Base-by-base conservation (phyloP, 2,888 invertebrate species). In the Clunio marinus region DNA sequence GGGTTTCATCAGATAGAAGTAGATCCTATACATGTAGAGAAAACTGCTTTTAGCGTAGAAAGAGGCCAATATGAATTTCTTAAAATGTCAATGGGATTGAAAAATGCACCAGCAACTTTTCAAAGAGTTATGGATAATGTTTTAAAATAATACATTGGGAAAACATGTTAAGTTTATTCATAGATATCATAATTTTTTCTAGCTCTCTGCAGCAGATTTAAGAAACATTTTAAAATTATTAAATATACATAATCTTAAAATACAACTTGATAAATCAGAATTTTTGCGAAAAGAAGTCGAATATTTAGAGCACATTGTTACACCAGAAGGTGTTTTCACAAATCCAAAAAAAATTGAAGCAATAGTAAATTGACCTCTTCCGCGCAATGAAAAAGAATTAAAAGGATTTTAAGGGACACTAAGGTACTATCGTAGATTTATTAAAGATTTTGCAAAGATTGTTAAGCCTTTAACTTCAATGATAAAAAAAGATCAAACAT, bases 1-100 rank as follows among this genome's bases (percentile, higher is more conserved):
- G 75, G 75, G 0, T 75, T 75, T 59, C 74, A 75, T 35, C 75
- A 76, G 62, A 75, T 76, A 5, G 41, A 41, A 1, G 73, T 75
- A 70, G 27, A 71, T 7, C 20, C 69, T 2, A 13, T 59, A 13
- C 70, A 73, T 24, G 35, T 22, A 10, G 2, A 41, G 15, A 74
- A 73, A 70, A 74, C 73, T 1, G 73, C 73, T 1, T 74, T 74
- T 66, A 71, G 71, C 0, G 72, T 72, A 0, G 70, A 70, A 1
- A 28, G 59, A 1, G 73, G 73, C 0, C 73, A 74, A 55, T 74
- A 70, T 28, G 70, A 75, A 37, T 74, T 71, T 55, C 46, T 69
- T 17, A 45, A 71, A 45, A 72, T 74, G 72, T 71, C 72, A 13
- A 72, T 73, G 17, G 74, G 73, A 0, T 51, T 74, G 8, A 72